Evolutionary conservation across 2,113 vertebrate species (phyloP).

Genomic region (Willisornis vidua): DNA sequence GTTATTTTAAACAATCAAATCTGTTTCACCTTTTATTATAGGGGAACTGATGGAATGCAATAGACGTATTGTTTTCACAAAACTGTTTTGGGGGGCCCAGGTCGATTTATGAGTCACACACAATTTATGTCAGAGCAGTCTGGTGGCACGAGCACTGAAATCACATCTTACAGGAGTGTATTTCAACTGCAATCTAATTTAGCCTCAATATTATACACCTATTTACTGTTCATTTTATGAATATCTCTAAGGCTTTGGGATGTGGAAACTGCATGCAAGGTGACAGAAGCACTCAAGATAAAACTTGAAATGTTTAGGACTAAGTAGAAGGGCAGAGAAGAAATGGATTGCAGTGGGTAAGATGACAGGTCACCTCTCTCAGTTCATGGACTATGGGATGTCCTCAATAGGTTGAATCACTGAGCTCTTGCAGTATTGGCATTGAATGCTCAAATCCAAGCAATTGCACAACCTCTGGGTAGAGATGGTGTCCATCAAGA

Average conservation of each 20-base stretch:
- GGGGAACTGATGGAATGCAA: background rate
- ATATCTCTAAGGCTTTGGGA: background rate
- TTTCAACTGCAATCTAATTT: background rate
- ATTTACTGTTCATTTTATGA: background rate
- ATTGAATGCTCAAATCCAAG: background rate
- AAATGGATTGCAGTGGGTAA: rapidly evolving
- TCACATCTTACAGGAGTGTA: background rate
- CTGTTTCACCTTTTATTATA: background rate
- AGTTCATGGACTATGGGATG: background rate
- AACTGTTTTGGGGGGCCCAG: background rate
- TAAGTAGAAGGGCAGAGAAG: background rate
- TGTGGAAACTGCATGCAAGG: background rate
- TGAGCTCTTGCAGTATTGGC: background rate
- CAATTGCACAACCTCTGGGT: background rate
- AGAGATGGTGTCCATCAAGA: background rate
- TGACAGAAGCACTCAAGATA: background rate
- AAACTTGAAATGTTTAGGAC: background rate
- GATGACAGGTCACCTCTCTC: background rate
- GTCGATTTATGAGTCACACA: background rate
- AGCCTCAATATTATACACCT: background rate
- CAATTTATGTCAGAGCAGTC: background rate
- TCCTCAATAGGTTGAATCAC: background rate
- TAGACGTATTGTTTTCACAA: background rate
- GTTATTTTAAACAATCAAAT: conserved; percentile 16
- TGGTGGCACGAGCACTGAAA: background rate